phyloP scores from a whole-genome alignment of 2,113 vertebrate species.

The Nycticryphes semicollaris region DNA sequence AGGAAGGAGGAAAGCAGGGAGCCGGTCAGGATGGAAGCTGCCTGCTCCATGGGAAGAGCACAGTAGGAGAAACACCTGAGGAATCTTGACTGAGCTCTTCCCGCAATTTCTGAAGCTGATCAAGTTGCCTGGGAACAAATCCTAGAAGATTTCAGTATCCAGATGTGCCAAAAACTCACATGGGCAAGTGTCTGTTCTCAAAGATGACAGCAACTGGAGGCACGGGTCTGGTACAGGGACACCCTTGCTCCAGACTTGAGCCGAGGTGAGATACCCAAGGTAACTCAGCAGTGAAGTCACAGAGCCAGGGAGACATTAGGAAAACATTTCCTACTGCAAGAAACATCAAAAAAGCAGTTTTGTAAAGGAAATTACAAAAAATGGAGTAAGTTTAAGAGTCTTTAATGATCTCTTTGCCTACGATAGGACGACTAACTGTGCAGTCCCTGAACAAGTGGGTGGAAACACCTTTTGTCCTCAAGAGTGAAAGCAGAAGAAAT shows the following conservation, averaged over 20 bases:
- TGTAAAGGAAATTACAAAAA: neutral
- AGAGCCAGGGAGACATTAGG: neutral
- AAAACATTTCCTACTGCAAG: neutral
- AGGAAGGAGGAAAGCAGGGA: neutral
- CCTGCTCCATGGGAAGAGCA: rapidly evolving
- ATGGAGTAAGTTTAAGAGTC: neutral
- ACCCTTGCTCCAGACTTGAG: neutral
- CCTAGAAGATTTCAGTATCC: neutral
- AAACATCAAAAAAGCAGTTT: neutral
- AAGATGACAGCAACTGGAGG: neutral
- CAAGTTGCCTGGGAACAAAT: neutral
- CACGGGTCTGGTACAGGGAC: neutral
- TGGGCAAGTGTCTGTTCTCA: neutral
- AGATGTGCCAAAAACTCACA: neutral
- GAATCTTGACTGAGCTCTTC: neutral
- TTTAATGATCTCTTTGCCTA: neutral
- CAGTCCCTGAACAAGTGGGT: neutral
- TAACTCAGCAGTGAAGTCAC: neutral
- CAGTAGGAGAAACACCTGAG: no score
- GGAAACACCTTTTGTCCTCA: neutral
- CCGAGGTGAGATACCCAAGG: neutral
- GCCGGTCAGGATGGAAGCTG: neutral
- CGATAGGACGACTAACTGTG: neutral
- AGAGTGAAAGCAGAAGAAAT: neutral
- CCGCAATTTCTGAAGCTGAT: neutral